Evolutionary conservation across 2,797 vertebrate species (phyloP), one percentile per base, ranked within the genome.

Genomic region (Eurystomus glaucurus): DNA sequence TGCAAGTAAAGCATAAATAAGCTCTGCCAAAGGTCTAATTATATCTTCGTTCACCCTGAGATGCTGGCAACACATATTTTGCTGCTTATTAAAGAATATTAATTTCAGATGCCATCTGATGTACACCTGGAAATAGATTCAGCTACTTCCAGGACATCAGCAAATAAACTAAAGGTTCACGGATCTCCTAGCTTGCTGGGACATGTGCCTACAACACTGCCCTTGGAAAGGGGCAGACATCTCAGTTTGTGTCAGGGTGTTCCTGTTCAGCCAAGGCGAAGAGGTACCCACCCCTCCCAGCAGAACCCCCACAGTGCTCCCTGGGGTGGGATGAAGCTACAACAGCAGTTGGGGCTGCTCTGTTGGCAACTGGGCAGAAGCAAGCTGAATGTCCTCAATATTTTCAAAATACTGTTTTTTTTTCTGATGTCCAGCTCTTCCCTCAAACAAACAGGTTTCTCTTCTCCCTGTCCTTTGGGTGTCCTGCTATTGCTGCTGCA

Each of bases 51-150:
- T 95, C 45, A 77, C 29, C 19, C 51, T 7, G 26, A 93, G 80
- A 85, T 55, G 75, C 85, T 94, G 94, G 90, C 76, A 96, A 74
- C 78, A 82, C 62, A 14, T 35, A 54, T 92, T 97, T 97, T 94
- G 64, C 35, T 74, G 23, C 84, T 96, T 92, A 93, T 61, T 81
- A 84, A 87, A 78, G 86, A 85, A 65, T 14, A 60, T 48, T 70
- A 69, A 86, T 50, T 85, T 95, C 83, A 72, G 50, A 78, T 79
- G 35, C 31, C 70, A 62, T 77, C 58, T 55, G 39, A 74, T 72
- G 41, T 33, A 86, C 79, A 96, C 89, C 25, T 82, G 60, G 70
- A 88, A 90, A 92, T 43, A 54, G 35, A 68, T 78, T 70, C 45
- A 46, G 37, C 55, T 71, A 33, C 37, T 93, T 39, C 17, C 66